Conservation (phyloP, 2,888 invertebrate species). For the Trichopria drosophilae region DNA sequence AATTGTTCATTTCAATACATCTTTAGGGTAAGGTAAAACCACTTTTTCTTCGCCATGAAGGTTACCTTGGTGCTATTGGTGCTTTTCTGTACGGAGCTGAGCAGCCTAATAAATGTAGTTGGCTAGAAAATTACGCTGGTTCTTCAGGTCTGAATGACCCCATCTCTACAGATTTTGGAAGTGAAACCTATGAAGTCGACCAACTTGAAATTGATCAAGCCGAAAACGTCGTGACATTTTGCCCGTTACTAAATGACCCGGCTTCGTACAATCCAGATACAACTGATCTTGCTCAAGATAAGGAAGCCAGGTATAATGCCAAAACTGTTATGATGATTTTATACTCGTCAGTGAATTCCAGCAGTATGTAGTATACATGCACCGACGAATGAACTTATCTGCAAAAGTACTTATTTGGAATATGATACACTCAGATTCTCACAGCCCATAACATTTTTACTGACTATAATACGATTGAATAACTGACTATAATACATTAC, state of each 20-base stretch:
- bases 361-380: no score
- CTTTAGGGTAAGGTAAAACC: conserved; percentile 64
- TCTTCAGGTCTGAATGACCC: conserved; percentile 64
- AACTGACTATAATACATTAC: no score
- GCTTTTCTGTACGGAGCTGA: conserved; percentile 70
- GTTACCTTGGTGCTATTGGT: conserved; percentile 71
- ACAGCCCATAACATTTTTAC: no score
- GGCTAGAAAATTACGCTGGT: conserved; percentile 72
- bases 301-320: conserved; percentile 70
- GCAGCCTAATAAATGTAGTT: conserved; percentile 65
- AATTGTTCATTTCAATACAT: conserved; percentile 9
- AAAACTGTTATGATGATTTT: conserved; percentile 7
- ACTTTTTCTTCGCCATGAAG: conserved; percentile 71
- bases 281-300: conserved; percentile 83
- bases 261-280: conserved; percentile 87
- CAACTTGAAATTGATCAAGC: conserved; percentile 58
- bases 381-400: no score
- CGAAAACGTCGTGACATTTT: conserved; percentile 64
- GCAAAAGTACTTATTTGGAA: no score
- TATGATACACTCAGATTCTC: no score
- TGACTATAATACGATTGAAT: no score
- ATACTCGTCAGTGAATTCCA: no score
- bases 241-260: conserved; percentile 78
- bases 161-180: conserved; percentile 54
- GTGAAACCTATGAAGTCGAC: conserved; percentile 52